phyloP scores from a whole-genome alignment of 2,113 vertebrate genomes.

The Pipa parva region DNA sequence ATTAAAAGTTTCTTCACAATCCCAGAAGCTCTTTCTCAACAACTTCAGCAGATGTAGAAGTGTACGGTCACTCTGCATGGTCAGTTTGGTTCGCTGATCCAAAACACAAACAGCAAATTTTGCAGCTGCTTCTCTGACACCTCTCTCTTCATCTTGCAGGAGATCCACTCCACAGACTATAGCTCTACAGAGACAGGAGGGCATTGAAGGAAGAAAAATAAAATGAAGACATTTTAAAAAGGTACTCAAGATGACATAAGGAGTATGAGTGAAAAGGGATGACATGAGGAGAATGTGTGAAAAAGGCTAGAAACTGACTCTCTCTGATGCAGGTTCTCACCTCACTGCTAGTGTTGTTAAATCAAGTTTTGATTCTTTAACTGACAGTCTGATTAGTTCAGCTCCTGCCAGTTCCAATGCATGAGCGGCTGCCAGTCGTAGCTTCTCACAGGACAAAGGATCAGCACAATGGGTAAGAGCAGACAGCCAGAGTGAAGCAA shows the following conservation, averaged over 20 bases:
- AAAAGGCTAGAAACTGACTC: too few relatives aligned
- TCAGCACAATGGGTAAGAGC: conserved; percentile 58
- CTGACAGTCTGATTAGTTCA: conserved; percentile 44
- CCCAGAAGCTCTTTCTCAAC: conserved; percentile 61
- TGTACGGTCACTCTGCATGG: conserved; percentile 68
- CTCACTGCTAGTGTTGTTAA: conserved; percentile 49
- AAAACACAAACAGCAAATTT: conserved; percentile 57
- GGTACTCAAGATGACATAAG: not conserved
- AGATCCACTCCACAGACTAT: conserved; percentile 69
- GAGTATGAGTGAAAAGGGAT: not conserved
- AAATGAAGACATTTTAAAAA: not conserved
- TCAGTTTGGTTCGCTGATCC: not conserved
- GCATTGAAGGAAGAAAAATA: not conserved
- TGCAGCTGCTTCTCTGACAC: conserved; percentile 63
- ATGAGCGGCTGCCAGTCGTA: conserved; percentile 67
- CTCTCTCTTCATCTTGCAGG: conserved; percentile 77
- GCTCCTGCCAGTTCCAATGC: conserved; percentile 60
- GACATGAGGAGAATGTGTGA: too few relatives aligned
- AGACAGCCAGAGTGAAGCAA: conserved; percentile 61
- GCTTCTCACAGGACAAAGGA: conserved; percentile 53
- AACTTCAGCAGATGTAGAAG: conserved; percentile 64
- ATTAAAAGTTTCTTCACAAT: conserved; percentile 56
- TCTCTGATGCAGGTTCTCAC: conserved; percentile 58
- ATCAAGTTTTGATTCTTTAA: not conserved
- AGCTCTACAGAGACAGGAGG: not conserved